These are phyloP conservation scores for Haliaeetus leucogaster DNA, from an alignment of 2,113 vertebrate genomes.

Conservation along the genomic window DNA sequence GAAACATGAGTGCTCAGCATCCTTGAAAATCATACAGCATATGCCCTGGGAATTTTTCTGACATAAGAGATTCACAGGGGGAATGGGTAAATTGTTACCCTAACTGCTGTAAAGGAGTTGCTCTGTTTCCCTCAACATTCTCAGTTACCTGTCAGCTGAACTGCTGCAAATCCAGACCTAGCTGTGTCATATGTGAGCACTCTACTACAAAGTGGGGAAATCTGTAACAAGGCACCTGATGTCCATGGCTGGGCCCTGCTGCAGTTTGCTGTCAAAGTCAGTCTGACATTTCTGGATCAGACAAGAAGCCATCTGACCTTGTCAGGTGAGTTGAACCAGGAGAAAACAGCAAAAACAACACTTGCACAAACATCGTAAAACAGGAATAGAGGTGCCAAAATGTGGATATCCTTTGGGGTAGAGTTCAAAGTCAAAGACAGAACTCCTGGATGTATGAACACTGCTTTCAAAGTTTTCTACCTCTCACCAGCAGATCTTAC, in stretches of 20 bases:
- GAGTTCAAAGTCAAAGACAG: not conserved
- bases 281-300: not conserved
- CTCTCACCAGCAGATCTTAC: not conserved
- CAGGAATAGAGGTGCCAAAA: not conserved
- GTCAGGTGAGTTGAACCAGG: not conserved
- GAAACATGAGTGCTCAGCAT: not conserved
- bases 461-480: not conserved
- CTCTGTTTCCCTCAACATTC: not conserved
- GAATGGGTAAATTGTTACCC: not conserved
- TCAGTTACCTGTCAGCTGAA: not conserved
- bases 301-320: not conserved
- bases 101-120: not conserved
- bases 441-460: not conserved
- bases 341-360: not conserved
- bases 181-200: not conserved
- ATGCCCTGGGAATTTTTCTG: not conserved
- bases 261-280: not conserved
- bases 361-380: not conserved
- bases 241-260: not conserved
- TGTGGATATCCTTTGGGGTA: not conserved
- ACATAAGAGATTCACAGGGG: not conserved
- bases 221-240: not conserved
- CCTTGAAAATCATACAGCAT: not conserved
- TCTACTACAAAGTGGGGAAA: not conserved
- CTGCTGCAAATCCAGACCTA: not conserved